Base-by-base conservation (phyloP, 2,113 vertebrate species). In the Trichechus manatus region DNA sequence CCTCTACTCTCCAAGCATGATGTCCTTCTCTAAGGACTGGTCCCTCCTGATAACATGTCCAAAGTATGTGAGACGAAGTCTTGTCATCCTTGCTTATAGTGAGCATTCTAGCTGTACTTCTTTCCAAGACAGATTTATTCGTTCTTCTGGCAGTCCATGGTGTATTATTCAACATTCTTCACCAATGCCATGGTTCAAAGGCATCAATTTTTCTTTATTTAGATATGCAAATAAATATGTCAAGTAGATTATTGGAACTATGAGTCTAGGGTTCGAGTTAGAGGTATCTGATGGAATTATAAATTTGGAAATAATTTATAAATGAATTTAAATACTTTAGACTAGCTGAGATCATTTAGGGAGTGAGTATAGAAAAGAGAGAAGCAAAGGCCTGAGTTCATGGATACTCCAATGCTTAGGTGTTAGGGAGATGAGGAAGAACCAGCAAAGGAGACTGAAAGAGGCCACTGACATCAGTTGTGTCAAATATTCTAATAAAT, bases 261-360 rank as follows among this genome's bases (percentile, higher is more conserved):
- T 5, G 70, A 20, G 20, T 44, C 33, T 74, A 85, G 42, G 11
- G 13, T 75, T 92, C 47, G 61, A 83, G 33, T 17, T 70, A 15
- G 15, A 94, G 15, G 1, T 87, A 85, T 70, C 53, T 88, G 56
- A 50, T 85, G 13, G 42, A 53, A 9, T 11, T 72, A 31, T 78
- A 85, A 36, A 64, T 81, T 94, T 59, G 10, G 8, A 95, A 92
- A 72, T 85, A 68, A 68, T 79, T 74, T 39, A 78, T 47, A 92
- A 91, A 29, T 53, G 78, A 27, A 5, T 78, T n/a, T 89, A 31
- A 91, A 87, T n/a, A 27, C 33, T 23, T 3, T 59, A 14, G 61
- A n/a, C 29, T 88, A 50, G 13, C 47, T 63, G 42, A 70, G 27
- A 56, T 63, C 78, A 87, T 10, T 7, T 47, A 85, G 23, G 42